These are phyloP conservation scores for Nesidiocoris tenuis DNA, from an alignment of 2,888 invertebrate genomes.

Conservation along the genomic window DNA sequence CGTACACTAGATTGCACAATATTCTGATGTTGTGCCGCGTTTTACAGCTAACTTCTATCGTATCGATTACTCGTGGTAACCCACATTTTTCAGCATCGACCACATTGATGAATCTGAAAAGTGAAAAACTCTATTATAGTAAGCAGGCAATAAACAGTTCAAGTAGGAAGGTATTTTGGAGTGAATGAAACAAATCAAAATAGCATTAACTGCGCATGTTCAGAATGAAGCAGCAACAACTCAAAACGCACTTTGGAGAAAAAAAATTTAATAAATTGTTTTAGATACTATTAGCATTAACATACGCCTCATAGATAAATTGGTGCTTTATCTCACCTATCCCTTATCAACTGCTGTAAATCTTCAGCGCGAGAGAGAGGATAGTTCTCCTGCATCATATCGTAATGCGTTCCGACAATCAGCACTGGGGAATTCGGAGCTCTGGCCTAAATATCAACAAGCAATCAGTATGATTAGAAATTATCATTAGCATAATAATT, in stretches of 20 bases:
- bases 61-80: conserved; percentile 87
- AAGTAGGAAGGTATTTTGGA: not conserved
- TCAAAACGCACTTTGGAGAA: not conserved
- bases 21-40: conserved; percentile 86
- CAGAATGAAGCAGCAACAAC: not conserved
- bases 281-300: too few relatives aligned
- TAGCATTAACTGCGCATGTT: too few relatives aligned
- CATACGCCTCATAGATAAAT: too few relatives aligned
- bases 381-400: conserved; percentile 70
- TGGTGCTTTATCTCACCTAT: too few relatives aligned
- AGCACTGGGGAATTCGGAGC: conserved; percentile 96
- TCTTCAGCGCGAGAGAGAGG: conserved; percentile 68
- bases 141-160: not conserved
- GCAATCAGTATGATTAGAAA: not conserved
- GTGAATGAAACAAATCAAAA: too few relatives aligned
- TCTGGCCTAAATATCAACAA: conserved; percentile 63
- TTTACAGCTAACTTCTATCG: conserved; percentile 84
- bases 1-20: conserved; percentile 88
- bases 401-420: conserved; percentile 95
- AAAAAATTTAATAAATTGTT: too few relatives aligned
- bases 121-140: conserved; percentile 13
- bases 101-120: conserved; percentile 74
- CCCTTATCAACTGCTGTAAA: conserved; percentile 82
- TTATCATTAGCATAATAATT: not conserved
- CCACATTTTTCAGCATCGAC: conserved; percentile 96